These are phyloP conservation scores for Hippocampus kuda DNA, from an alignment of 2,797 vertebrate species.

Conservation along the genomic window DNA sequence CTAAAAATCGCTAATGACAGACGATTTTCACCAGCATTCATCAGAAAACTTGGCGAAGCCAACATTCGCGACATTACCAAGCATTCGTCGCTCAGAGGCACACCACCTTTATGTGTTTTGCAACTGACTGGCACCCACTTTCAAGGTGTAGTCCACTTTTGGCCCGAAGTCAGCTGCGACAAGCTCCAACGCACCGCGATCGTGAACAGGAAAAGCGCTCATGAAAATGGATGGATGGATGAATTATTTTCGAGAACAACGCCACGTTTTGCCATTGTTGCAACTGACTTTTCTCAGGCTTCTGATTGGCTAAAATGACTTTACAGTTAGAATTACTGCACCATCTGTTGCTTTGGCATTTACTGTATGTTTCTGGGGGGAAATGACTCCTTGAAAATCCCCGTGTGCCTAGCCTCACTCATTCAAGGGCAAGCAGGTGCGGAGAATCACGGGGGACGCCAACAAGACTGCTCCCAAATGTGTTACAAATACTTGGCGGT, in stretches of 20 bases:
- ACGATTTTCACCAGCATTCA: no score
- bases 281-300: neutral
- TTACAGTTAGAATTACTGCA: neutral
- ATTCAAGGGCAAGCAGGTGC: conserved; percentile 65
- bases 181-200: no score
- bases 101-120: no score
- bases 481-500: conserved; percentile 41
- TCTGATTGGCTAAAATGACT: neutral
- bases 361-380: neutral
- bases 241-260: neutral
- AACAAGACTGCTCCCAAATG: conserved; percentile 26
- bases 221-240: no score
- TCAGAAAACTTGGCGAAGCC: no score
- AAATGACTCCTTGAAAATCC: conserved; percentile 4
- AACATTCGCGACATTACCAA: no score
- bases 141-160: no score
- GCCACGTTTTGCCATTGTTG: neutral
- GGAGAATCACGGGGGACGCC: conserved; percentile 37
- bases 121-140: no score
- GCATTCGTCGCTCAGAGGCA: no score
- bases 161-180: no score
- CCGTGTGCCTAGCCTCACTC: conserved; percentile 4
- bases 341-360: conserved; percentile 1
- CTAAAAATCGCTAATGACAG: no score
- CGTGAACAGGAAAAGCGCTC: no score